Base-by-base conservation (phyloP, 2,888 invertebrate genomes). In the Watsonalla binaria region DNA sequence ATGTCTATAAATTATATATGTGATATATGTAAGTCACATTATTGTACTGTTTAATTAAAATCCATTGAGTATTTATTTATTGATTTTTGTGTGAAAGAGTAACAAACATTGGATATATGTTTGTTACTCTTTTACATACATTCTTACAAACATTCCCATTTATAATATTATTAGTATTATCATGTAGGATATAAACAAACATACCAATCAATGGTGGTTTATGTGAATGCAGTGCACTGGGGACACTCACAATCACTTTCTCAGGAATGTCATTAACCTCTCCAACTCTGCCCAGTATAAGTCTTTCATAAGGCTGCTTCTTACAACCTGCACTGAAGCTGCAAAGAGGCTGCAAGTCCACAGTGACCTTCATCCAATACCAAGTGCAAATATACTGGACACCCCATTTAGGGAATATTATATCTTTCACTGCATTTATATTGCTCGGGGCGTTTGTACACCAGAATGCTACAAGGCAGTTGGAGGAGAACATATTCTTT, bases 191-290 rank as follows among this genome's bases (percentile, higher is more conserved):
- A 13, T 13, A 15, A 46, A 5, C 11, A 11, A 51, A 56, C 77
- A 89, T 91, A 93, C 95, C 94, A 65, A 92, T 72, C 53, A 99
- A 84, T 0, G 98, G 98, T 46, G 98, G 98, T 84, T 99, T 99
- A 79, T 98, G 97, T 0, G 99, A 99, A 85, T 99, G 98, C 56
- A 98, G 92, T 13, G 96, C 95, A 86, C 98, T 98, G 0, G 99
- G 98, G 24, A 97, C 92, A 80, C 97, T 97, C 14, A 96, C 83
- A 53, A 98, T 78, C 47, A 97, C 72, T 74, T 93, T 93, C 6
- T 92, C 78, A 4, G 90, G 80, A 62, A 92, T 66, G 47, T 73
- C 59, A 7, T 64, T 61, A 0, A 86, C 61, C 47, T 76, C 63
- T 0, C 89, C 85, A 54, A 83, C 70, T 68, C 79, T 83, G 0